Conservation (phyloP, 2,888 invertebrate genomes). For the Diploptera punctata region DNA sequence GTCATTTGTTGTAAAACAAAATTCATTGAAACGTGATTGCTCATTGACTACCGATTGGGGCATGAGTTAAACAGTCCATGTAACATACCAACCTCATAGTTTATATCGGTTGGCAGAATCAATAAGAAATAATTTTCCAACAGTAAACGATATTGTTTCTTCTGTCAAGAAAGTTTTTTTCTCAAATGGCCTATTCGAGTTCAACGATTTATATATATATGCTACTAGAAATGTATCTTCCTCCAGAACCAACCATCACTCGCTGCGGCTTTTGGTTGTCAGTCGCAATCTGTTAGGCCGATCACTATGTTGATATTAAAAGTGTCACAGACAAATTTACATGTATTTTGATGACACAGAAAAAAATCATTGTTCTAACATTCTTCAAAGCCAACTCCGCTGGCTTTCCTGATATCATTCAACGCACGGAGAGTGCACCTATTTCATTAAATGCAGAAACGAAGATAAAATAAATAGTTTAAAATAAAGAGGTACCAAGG, state of each 20-base stretch:
- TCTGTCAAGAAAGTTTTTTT: neutral
- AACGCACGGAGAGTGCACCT: neutral
- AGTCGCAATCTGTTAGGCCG: neutral
- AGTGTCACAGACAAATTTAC: neutral
- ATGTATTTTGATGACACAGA: neutral
- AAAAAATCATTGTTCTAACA: neutral
- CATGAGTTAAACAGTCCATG: no score
- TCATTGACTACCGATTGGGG: no score
- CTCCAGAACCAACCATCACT: neutral
- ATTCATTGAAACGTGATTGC: no score
- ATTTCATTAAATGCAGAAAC: neutral
- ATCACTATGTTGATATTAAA: neutral
- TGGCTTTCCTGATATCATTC: neutral
- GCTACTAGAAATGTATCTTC: neutral
- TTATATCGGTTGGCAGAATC: neutral
- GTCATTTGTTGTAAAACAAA: no score
- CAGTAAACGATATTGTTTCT: neutral
- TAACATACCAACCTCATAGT: neutral
- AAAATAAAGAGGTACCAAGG: neutral
- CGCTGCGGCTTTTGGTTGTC: neutral
- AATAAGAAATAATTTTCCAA: neutral
- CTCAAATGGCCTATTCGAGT: neutral
- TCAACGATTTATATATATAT: no score
- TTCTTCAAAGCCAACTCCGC: neutral
- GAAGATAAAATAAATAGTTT: neutral